Conservation (phyloP, 2,113 vertebrate genomes). For the Mesocricetus auratus region DNA sequence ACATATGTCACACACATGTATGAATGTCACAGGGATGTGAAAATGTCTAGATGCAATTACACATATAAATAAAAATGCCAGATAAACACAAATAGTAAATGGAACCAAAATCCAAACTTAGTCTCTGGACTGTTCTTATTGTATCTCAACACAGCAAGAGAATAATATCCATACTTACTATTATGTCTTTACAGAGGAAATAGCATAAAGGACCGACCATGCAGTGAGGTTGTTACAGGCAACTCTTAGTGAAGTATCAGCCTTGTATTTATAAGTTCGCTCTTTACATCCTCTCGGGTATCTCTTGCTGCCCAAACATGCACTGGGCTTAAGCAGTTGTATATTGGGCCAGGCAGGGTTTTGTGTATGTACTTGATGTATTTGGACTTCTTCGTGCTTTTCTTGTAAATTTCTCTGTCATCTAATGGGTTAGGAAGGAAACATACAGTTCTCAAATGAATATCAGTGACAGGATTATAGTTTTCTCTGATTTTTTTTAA, state of each 20-base stretch:
- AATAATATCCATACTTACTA: slow-evolving; percentile 42
- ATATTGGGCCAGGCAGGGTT: neutral
- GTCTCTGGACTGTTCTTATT: neutral
- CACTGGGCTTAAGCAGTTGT: neutral
- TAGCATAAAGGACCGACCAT: neutral
- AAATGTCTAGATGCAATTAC: slow-evolving; percentile 30
- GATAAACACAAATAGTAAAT: neutral
- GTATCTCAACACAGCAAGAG: slow-evolving; percentile 6
- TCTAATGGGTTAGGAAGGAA: slow-evolving; percentile 47
- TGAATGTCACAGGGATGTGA: neutral
- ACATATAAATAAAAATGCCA: slow-evolving; percentile 3
- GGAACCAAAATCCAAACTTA: neutral
- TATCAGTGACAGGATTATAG: slow-evolving; percentile 23
- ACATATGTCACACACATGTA: neutral
- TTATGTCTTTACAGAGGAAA: slow-evolving; percentile 29
- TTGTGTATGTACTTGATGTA: neutral
- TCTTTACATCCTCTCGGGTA: neutral
- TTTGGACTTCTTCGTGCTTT: slow-evolving; percentile 41
- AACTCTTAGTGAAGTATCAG: neutral
- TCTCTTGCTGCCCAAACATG: neutral
- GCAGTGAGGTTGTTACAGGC: neutral
- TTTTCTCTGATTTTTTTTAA: neutral
- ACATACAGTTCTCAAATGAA: slow-evolving; percentile 8
- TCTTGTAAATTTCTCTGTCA: slow-evolving; percentile 2
- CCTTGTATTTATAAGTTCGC: neutral